Evolutionary conservation across 2,113 vertebrate genomes (phyloP).

Genomic region (Chaetodon trifascialis): DNA sequence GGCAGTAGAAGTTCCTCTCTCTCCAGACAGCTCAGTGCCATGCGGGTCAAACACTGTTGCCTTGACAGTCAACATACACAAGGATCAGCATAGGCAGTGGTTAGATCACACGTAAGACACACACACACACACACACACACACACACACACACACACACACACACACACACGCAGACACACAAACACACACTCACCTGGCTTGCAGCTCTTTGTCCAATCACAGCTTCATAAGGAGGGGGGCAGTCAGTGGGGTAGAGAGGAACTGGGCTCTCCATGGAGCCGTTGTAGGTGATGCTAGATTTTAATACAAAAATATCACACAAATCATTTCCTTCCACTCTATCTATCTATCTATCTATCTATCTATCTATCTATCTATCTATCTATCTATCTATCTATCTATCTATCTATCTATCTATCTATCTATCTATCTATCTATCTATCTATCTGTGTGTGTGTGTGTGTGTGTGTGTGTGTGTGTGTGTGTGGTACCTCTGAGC

Average conservation of each 20-base stretch:
- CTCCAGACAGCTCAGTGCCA: conserved; percentile 88
- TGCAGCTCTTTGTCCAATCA: conserved; percentile 92
- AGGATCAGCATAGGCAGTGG: conserved; percentile 5
- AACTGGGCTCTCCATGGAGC: conserved; percentile 96
- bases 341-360: too few species aligned
- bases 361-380: too few species aligned
- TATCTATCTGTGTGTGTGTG: too few species aligned
- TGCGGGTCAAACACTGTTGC: conserved; percentile 91
- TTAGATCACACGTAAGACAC: neutral
- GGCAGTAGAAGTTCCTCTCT: conserved; percentile 91
- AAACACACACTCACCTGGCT: conserved; percentile 87
- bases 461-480: neutral
- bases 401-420: too few species aligned
- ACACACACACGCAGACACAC: conserved; percentile 58
- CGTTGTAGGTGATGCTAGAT: conserved; percentile 95
- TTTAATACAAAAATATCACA: conserved; percentile 14
- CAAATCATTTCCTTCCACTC: neutral
- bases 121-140: neutral
- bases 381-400: too few species aligned
- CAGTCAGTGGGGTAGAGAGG: conserved; percentile 96
- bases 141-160: conserved; percentile 75
- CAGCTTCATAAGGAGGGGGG: conserved; percentile 94
- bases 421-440: too few species aligned
- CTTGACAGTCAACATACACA: conserved; percentile 77
- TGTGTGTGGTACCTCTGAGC: conserved; percentile 89